Evolutionary conservation across 1,140 invertebrate species (phyloP).

Genomic region (Papilio glaucus): DNA sequence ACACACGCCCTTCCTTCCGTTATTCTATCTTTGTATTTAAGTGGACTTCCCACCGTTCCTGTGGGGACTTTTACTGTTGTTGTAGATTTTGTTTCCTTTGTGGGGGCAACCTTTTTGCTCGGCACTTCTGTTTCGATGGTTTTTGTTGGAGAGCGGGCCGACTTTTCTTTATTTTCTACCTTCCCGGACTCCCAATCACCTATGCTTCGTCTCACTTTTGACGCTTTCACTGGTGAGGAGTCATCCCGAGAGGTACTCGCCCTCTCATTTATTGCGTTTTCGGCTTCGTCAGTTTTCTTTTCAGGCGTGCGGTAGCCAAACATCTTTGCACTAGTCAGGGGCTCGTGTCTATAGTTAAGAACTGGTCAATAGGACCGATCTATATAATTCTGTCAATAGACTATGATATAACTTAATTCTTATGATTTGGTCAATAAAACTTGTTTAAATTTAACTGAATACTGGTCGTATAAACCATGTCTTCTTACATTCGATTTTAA

Average conservation of each 20-base stretch:
- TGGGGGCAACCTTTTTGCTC: neutral
- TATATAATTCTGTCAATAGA: too few species aligned
- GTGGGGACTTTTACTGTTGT: neutral
- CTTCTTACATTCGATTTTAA: too few species aligned
- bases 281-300: neutral
- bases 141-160: neutral
- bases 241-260: neutral
- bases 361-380: too few species aligned
- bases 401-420: too few species aligned
- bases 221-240: neutral
- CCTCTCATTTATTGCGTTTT: neutral
- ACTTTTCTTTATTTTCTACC: neutral
- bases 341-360: too few species aligned
- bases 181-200: conserved; percentile 3
- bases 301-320: neutral
- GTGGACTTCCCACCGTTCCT: too few species aligned
- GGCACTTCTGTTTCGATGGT: neutral
- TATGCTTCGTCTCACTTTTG: neutral
- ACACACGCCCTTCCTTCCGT: conserved; percentile 1
- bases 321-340: too few species aligned
- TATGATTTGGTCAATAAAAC: too few species aligned
- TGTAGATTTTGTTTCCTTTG: neutral
- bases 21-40: neutral
- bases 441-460: too few species aligned
- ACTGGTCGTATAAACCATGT: too few species aligned